Conservation (phyloP, 1,140 invertebrate genomes). For the Oryctes rhinoceros region DNA sequence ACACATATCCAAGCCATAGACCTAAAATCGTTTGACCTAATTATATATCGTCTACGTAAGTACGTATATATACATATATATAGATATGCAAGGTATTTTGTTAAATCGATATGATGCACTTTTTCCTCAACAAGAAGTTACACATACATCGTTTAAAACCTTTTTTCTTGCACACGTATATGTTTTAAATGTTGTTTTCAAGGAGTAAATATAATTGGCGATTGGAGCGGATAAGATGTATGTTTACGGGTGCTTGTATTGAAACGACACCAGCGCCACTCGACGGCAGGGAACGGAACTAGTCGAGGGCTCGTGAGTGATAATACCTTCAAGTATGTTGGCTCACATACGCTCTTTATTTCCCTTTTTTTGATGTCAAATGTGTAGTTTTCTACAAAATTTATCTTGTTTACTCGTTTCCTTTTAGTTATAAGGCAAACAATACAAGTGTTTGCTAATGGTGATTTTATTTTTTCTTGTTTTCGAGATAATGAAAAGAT, state of each 20-base stretch:
- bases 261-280: constrained; percentile 40
- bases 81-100: background rate
- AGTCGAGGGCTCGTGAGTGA: constrained; percentile 56
- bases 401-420: constrained; percentile 54
- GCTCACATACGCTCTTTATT: constrained; percentile 55
- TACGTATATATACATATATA: background rate
- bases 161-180: background rate
- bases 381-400: constrained; percentile 58
- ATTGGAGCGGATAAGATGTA: constrained; percentile 36
- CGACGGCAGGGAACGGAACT: constrained; percentile 52
- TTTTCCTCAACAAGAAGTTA: background rate
- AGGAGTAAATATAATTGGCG: constrained; percentile 36
- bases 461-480: background rate
- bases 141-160: background rate
- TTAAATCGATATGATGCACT: constrained; percentile 5
- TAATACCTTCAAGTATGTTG: constrained; percentile 56
- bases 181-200: constrained; percentile 26
- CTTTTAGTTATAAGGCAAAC: constrained; percentile 19
- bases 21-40: too few species aligned
- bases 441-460: constrained; percentile 26
- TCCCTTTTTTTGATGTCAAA: constrained; percentile 57
- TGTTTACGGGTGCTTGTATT: constrained; percentile 38
- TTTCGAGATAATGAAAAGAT: background rate
- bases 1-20: too few species aligned
- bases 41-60: background rate